These are phyloP conservation scores for Alouatta palliata DNA, from an alignment of 2,113 vertebrate genomes.

Conservation along the genomic window DNA sequence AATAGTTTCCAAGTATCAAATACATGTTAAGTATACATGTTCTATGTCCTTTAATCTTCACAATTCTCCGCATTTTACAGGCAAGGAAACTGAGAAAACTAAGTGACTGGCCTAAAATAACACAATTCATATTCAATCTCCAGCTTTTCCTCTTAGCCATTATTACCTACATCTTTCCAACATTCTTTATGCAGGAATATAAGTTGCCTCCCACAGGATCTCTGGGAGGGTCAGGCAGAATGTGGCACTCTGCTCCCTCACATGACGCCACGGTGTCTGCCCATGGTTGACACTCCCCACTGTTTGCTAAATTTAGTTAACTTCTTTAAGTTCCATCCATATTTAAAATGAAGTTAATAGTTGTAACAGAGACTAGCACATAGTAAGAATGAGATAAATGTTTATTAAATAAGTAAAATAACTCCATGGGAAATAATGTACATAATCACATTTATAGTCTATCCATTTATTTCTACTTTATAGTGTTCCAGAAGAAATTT, in stretches of 20 bases:
- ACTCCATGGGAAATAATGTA: not conserved
- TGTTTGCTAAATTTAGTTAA: not conserved
- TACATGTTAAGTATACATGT: not conserved
- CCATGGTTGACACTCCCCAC: not conserved
- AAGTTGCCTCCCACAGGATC: not conserved
- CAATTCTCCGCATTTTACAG: not conserved
- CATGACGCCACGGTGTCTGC: not conserved
- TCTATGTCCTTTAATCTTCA: not conserved
- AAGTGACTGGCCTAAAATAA: not conserved
- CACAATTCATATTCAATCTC: not conserved
- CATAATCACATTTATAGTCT: not conserved
- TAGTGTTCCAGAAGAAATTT: not conserved
- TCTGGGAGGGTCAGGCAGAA: not conserved
- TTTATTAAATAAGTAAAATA: not conserved
- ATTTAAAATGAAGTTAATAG: conserved; percentile 16
- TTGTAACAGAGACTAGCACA: not conserved
- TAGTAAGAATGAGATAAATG: not conserved
- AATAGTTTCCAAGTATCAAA: not conserved
- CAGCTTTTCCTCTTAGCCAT: not conserved
- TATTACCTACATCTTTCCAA: not conserved
- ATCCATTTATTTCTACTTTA: not conserved
- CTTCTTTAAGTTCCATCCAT: not conserved
- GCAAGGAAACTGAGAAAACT: not conserved
- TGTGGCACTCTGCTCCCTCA: not conserved
- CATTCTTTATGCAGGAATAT: not conserved